Conservation (phyloP, 2,888 invertebrate genomes). For the Apotomis turbidana region DNA sequence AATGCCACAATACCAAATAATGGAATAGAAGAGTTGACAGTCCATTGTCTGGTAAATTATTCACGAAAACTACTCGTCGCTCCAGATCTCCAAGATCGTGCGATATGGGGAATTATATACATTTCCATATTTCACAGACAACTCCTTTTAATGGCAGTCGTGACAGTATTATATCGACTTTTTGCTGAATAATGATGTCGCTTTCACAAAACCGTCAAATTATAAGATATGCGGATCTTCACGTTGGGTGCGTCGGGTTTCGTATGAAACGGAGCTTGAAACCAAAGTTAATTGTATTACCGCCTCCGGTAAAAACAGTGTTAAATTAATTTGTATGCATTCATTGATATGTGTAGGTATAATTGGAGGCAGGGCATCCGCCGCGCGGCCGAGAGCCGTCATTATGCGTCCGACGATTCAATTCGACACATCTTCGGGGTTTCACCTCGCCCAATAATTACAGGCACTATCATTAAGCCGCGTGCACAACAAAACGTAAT, state of each 20-base stretch:
- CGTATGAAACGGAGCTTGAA: slow-evolving; percentile 33
- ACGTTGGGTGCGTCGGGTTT: slow-evolving; percentile 26
- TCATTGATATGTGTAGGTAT: slow-evolving; percentile 56
- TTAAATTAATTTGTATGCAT: slow-evolving; percentile 70
- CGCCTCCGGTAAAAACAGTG: slow-evolving; percentile 63
- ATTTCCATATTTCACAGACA: slow-evolving; percentile 72
- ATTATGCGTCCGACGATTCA: slow-evolving; percentile 71
- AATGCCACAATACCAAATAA: slow-evolving; percentile 57
- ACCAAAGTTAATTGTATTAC: slow-evolving; percentile 51
- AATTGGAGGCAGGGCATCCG: slow-evolving; percentile 60
- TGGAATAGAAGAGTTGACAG: slow-evolving; percentile 73
- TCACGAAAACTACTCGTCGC: slow-evolving; percentile 77
- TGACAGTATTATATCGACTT: slow-evolving; percentile 64
- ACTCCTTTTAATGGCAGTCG: slow-evolving; percentile 74
- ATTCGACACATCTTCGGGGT: slow-evolving; percentile 82
- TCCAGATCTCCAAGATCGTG: slow-evolving; percentile 75
- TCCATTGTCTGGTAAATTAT: slow-evolving; percentile 79
- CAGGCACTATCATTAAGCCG: slow-evolving; percentile 75
- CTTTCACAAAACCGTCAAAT: slow-evolving; percentile 42
- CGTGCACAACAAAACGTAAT: slow-evolving; percentile 81
- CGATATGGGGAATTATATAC: slow-evolving; percentile 75
- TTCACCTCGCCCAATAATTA: slow-evolving; percentile 83
- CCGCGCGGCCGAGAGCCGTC: slow-evolving; percentile 51
- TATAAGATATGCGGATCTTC: slow-evolving; percentile 35
- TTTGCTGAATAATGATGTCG: slow-evolving; percentile 57